These are phyloP conservation scores for Eudyptes chrysolophus DNA, from an alignment of 2,113 vertebrate genomes.

Conservation along the genomic window DNA sequence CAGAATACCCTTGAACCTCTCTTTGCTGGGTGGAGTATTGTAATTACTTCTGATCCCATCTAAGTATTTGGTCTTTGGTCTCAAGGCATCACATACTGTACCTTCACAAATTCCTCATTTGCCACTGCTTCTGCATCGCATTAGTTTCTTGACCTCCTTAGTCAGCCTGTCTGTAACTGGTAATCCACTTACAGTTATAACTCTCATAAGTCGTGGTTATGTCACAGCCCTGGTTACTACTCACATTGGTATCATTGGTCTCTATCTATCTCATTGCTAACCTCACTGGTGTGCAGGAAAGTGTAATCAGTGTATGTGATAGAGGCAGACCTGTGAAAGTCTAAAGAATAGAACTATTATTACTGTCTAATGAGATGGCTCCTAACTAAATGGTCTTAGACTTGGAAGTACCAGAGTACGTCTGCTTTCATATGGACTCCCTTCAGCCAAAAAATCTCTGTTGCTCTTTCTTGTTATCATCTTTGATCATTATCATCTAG, in stretches of 20 bases:
- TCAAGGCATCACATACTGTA: not conserved
- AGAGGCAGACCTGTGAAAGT: not conserved
- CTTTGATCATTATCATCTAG: not conserved
- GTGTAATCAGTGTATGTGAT: not conserved
- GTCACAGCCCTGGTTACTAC: not conserved
- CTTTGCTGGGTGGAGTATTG: not conserved
- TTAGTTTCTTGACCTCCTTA: not conserved
- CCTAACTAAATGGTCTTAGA: not conserved
- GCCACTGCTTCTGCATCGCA: not conserved
- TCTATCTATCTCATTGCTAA: not conserved
- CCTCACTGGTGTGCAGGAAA: not conserved
- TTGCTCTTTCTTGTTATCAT: not conserved
- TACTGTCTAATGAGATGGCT: not conserved
- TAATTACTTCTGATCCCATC: not conserved
- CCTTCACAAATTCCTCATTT: not conserved
- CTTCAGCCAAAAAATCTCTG: not conserved
- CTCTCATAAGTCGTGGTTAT: not conserved
- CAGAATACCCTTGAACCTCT: not conserved
- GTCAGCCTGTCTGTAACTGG: not conserved
- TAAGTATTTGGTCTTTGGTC: not conserved
- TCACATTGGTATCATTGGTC: not conserved
- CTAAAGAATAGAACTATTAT: not conserved
- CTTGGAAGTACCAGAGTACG: not conserved
- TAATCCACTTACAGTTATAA: not conserved
- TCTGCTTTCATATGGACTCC: not conserved